These are phyloP conservation scores for Alviniconcha strummeri DNA, from an alignment of 2,888 invertebrate genomes.

Conservation along the genomic window DNA sequence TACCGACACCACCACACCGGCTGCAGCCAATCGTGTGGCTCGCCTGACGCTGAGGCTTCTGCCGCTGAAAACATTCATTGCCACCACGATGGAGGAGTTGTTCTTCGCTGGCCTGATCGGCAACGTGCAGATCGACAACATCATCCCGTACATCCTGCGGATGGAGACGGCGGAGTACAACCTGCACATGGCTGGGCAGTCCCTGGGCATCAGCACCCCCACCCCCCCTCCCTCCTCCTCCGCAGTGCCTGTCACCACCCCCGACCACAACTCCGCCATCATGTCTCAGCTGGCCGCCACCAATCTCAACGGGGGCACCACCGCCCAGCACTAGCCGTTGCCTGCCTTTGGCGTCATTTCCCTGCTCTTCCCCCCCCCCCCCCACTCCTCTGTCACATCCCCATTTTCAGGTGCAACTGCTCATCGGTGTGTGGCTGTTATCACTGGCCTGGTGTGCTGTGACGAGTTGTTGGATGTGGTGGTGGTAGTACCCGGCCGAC, in stretches of 20 bases:
- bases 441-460: neutral
- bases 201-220: conserved; percentile 34
- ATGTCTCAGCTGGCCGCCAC: conserved; percentile 18
- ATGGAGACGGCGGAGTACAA: conserved; percentile 75
- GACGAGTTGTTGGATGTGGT: too few species aligned
- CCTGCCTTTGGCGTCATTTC: neutral
- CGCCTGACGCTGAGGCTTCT: conserved; percentile 82
- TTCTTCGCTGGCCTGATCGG: conserved; percentile 95
- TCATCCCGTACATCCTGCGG: conserved; percentile 92
- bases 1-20: conserved; percentile 75
- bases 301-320: conserved; percentile 24
- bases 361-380: neutral
- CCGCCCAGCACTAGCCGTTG: conserved; percentile 1
- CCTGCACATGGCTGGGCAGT: conserved; percentile 64
- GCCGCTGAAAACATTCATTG: conserved; percentile 73
- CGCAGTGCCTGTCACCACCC: conserved; percentile 18
- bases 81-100: conserved; percentile 94
- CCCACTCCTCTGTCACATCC: too few species aligned
- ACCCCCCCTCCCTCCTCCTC: conserved; percentile 25
- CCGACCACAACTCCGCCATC: conserved; percentile 7
- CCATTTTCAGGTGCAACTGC: neutral
- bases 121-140: conserved; percentile 95
- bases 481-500: neutral
- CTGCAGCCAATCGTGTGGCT: conserved; percentile 91
- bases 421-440: neutral